A percentile compares a stretch with the other conserved stretches of the same genome.
These are phyloP conservation scores for Vannuccia rotundouncinata DNA, from an alignment of 2,888 invertebrate genomes.

Conservation along the genomic window DNA sequence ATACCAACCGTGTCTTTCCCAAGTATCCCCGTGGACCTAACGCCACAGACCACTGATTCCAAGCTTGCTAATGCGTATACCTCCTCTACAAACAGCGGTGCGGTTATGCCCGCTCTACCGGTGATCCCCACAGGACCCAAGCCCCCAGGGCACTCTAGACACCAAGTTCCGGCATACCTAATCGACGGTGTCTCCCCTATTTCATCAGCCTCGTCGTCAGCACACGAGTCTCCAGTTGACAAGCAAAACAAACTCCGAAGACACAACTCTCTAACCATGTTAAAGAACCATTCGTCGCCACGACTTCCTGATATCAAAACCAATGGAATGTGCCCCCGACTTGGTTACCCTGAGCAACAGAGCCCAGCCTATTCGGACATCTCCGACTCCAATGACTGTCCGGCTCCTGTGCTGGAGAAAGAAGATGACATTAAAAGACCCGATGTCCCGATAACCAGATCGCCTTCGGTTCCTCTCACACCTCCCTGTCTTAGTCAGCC, in stretches of 20 bases:
- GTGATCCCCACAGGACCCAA: neutral
- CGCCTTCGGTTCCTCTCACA: neutral
- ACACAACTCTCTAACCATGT: neutral
- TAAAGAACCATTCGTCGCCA: neutral
- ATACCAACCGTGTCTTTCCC: neutral
- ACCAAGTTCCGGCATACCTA: neutral
- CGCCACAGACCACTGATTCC: neutral
- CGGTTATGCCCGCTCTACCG: neutral
- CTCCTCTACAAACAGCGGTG: neutral
- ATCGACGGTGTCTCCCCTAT: neutral
- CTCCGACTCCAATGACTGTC: slow-evolving; percentile 35
- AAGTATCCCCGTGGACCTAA: neutral
- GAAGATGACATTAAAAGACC: slow-evolving; percentile 31
- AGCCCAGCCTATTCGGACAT: slow-evolving; percentile 39
- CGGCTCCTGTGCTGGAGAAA: slow-evolving; percentile 33
- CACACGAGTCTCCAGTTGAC: neutral
- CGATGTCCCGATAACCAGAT: neutral
- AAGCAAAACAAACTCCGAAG: neutral
- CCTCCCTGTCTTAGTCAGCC: slow-evolving; percentile 6
- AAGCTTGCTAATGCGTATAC: neutral
- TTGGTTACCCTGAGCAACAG: neutral
- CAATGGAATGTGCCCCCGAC: neutral
- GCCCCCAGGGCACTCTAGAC: neutral
- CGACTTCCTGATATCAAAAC: neutral
- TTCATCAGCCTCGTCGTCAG: neutral